These are phyloP conservation scores for Lasioglossum zephyrum DNA, from an alignment of 2,888 invertebrate genomes.

Conservation along the genomic window DNA sequence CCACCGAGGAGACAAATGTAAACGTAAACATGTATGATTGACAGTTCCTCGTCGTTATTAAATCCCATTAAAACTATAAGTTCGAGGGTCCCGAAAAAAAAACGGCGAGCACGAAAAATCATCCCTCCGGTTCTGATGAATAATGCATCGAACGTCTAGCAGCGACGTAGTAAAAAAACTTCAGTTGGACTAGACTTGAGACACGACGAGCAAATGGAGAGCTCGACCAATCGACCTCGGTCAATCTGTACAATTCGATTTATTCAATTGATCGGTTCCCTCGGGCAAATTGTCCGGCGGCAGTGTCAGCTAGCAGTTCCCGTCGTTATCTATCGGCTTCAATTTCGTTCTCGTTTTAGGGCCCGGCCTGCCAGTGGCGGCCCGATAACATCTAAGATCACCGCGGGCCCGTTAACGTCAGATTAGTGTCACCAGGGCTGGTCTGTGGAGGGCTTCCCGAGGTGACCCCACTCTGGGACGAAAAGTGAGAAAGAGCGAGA, in stretches of 20 bases:
- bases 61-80: neutral
- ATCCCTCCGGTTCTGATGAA: neutral
- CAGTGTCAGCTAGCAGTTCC: neutral
- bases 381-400: constrained; percentile 73
- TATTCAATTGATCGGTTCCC: neutral
- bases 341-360: constrained; percentile 30
- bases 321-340: constrained; percentile 19
- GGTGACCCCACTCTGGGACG: constrained; percentile 57
- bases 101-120: neutral
- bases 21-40: neutral
- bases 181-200: neutral
- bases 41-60: neutral
- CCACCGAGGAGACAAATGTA: neutral
- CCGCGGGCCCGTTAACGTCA: constrained; percentile 71
- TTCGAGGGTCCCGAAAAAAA: neutral
- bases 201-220: constrained; percentile 31
- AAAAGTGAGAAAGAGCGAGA: neutral
- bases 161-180: neutral
- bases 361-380: constrained; percentile 21
- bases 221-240: constrained; percentile 6
- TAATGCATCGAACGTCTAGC: neutral
- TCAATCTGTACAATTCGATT: constrained; percentile 32
- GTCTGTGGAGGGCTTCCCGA: constrained; percentile 31
- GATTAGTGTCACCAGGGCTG: constrained; percentile 79
- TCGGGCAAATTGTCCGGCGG: constrained; percentile 14